phyloP scores from a whole-genome alignment of 2,113 vertebrate species.

The Blennius ocellaris region DNA sequence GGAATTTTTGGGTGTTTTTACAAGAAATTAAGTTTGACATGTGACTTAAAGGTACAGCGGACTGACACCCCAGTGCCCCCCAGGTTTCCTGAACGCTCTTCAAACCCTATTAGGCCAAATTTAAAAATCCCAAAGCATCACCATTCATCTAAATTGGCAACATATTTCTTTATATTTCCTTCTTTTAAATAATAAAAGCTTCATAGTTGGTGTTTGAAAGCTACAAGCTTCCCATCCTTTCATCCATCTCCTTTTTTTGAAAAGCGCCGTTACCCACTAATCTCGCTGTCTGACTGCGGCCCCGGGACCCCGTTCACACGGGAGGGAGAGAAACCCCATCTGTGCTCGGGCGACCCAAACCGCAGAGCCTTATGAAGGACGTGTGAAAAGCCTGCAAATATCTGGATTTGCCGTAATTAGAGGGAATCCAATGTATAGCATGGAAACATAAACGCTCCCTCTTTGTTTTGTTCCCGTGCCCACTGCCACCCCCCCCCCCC shows the following conservation, averaged over 20 bases:
- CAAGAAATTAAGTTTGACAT: slow-evolving; percentile 64
- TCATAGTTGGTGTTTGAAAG: slow-evolving; percentile 7
- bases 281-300: slow-evolving; percentile 52
- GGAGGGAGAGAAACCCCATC: slow-evolving; percentile 55
- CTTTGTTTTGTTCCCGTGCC: slow-evolving; percentile 50
- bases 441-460: slow-evolving; percentile 43
- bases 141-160: slow-evolving; percentile 54
- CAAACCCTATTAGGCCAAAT: slow-evolving; percentile 48
- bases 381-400: slow-evolving; percentile 64
- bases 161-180: slow-evolving; percentile 34
- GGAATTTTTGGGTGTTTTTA: slow-evolving; percentile 61
- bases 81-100: slow-evolving; percentile 31
- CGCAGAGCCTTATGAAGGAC: slow-evolving; percentile 54
- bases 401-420: slow-evolving; percentile 51
- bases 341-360: slow-evolving; percentile 51
- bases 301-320: slow-evolving; percentile 41
- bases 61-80: slow-evolving; percentile 19
- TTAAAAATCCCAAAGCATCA: slow-evolving; percentile 53
- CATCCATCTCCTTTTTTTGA: slow-evolving; percentile 46
- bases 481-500: neutral
- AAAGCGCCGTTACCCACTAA: slow-evolving; percentile 61
- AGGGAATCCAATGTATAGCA: slow-evolving; percentile 56
- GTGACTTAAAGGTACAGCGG: slow-evolving; percentile 44
- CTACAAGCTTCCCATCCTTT: slow-evolving; percentile 38
- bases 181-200: neutral